Evolutionary conservation across 2,797 vertebrate species (phyloP).

Genomic region (Mallotus villosus): DNA sequence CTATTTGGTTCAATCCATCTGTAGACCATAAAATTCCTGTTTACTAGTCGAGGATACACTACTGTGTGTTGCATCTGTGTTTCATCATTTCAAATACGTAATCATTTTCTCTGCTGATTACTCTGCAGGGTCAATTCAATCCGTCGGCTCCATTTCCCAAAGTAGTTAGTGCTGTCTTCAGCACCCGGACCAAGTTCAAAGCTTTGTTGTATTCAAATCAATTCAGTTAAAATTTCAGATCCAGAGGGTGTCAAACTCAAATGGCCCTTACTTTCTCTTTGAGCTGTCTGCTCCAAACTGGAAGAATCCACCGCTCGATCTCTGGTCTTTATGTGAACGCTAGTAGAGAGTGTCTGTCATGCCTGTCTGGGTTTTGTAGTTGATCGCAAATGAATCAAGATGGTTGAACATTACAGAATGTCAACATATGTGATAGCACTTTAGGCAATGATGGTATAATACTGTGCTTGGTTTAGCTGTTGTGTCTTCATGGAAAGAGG

Average conservation of each 20-base stretch:
- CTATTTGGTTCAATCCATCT: no score
- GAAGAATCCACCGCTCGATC: no score
- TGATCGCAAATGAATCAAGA: background rate
- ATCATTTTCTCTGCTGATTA: background rate
- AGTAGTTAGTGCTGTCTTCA: no score
- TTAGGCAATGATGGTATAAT: background rate
- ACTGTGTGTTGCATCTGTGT: background rate
- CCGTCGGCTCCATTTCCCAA: background rate
- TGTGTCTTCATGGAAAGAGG: background rate
- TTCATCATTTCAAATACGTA: background rate
- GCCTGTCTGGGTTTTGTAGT: no score
- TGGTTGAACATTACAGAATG: background rate
- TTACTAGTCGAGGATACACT: background rate
- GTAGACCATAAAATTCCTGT: background rate
- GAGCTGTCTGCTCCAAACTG: background rate
- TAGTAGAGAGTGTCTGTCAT: no score
- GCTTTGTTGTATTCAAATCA: background rate
- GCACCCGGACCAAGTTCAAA: no score
- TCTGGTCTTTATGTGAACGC: no score
- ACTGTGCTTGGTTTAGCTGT: background rate
- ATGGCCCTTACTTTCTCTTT: background rate
- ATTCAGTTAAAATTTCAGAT: background rate
- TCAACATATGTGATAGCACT: background rate
- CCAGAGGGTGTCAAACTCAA: background rate
- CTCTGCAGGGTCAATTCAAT: background rate